phyloP scores from a whole-genome alignment of 2,113 vertebrate genomes.

The Xyrauchen texanus region DNA sequence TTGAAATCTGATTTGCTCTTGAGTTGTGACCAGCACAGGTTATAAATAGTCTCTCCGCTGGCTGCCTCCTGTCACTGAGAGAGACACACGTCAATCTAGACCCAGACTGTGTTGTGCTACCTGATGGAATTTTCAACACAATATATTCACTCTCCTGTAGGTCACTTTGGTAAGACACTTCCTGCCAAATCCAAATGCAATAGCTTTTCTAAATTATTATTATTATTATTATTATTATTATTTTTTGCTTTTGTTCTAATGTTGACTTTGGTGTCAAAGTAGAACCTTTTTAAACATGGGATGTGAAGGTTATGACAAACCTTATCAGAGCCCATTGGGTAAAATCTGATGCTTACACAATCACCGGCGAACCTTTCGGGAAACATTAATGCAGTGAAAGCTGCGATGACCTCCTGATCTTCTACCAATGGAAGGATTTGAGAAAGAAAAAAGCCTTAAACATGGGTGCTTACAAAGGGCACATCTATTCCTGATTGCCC shows the following conservation, averaged over 20 bases:
- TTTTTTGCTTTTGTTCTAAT: background rate
- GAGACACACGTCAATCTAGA: slow-evolving; percentile 4
- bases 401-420: slow-evolving; percentile 8
- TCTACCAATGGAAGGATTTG: background rate
- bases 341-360: slow-evolving; percentile 8
- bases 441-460: background rate
- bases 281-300: background rate
- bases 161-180: background rate
- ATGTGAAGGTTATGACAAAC: background rate
- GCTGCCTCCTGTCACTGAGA: background rate
- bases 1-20: background rate
- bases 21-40: background rate
- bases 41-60: slow-evolving; percentile 19
- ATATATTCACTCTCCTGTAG: background rate
- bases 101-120: background rate
- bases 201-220: background rate
- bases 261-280: slow-evolving; percentile 8
- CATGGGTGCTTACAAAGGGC: background rate
- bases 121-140: background rate
- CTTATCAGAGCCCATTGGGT: background rate
- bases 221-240: too few species aligned
- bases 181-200: slow-evolving; percentile 14
- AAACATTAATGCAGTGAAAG: slow-evolving; percentile 9
- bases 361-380: background rate
- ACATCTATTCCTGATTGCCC: slow-evolving; percentile 5